Evolutionary conservation across 30 jellyfish, hydroid and myxozoan genomes (phyloP).

Genomic region (Aurelia coerulea): DNA sequence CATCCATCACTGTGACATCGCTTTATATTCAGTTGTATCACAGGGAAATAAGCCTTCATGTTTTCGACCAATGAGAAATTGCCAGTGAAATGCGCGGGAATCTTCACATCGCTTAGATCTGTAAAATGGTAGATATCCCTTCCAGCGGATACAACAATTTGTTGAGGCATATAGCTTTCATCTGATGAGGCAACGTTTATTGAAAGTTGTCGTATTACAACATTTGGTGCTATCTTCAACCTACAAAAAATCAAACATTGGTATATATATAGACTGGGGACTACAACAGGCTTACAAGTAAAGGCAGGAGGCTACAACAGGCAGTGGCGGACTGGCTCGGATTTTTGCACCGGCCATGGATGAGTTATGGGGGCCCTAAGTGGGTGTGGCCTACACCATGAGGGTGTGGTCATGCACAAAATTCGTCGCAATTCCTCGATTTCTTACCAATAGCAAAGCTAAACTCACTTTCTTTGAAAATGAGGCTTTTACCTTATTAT

Average conservation of each 20-base stretch:
- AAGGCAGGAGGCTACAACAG: no score
- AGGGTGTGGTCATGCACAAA: no score
- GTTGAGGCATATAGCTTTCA: conserved; percentile 97
- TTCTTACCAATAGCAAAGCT: no score
- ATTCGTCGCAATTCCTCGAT: no score
- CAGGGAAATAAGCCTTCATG: conserved; percentile 79
- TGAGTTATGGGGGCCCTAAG: no score
- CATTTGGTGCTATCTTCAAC: conserved; percentile 83
- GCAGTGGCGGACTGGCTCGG: no score
- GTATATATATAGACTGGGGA: no score
- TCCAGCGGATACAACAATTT: conserved; percentile 85
- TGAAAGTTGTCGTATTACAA: conserved; percentile 84
- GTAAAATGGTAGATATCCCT: conserved; percentile 71
- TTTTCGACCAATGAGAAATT: conserved; percentile 72
- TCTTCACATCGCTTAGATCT: conserved; percentile 71
- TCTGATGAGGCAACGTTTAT: conserved; percentile 88
- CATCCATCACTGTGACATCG: conserved; percentile 99
- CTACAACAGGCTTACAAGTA: no score
- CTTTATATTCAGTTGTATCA: conserved; percentile 79
- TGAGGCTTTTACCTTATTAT: no score
- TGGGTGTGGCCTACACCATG: no score
- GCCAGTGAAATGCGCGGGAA: conserved; percentile 97
- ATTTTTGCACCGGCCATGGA: no score
- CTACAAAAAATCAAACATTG: conserved; percentile 5
- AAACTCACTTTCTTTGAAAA: no score